Percentiles rank a stretch among this genome's conserved stretches.
These are phyloP conservation scores for Limnothrissa miodon DNA, from an alignment of 2,113 vertebrate species.

Conservation along the genomic window DNA sequence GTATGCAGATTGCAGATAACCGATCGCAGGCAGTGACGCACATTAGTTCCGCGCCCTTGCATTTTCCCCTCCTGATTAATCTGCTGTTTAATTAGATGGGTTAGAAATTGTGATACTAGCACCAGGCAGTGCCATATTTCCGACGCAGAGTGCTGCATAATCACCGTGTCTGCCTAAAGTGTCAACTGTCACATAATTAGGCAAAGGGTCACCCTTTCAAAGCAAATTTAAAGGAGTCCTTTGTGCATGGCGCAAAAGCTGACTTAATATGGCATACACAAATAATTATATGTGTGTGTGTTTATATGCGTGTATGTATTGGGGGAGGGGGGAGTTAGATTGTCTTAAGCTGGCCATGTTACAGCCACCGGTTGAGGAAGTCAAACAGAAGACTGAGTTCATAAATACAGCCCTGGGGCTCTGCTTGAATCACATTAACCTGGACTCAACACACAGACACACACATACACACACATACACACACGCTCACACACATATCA, in stretches of 20 bases:
- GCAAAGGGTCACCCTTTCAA: not conserved
- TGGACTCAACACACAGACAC: not conserved
- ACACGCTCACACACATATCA: conserved; percentile 30
- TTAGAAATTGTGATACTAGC: not conserved
- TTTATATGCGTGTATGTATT: no score
- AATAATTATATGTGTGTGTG: not conserved
- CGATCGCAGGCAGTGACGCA: not conserved
- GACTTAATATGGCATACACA: not conserved
- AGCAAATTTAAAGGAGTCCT: not conserved
- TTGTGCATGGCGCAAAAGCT: not conserved
- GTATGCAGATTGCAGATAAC: not conserved
- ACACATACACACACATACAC: not conserved
- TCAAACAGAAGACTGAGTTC: not conserved
- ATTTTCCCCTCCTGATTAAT: not conserved
- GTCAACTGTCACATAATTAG: not conserved
- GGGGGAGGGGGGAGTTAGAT: no score
- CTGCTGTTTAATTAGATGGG: not conserved
- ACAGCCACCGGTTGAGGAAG: not conserved
- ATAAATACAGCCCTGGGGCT: not conserved
- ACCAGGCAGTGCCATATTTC: not conserved
- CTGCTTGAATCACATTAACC: conserved; percentile 11
- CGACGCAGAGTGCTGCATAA: not conserved
- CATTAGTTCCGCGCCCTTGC: not conserved
- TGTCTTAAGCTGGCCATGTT: not conserved
- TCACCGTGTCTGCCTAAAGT: not conserved